Evolutionary conservation across 2,113 vertebrate genomes (phyloP).

Genomic region (Solenodon paradoxus): DNA sequence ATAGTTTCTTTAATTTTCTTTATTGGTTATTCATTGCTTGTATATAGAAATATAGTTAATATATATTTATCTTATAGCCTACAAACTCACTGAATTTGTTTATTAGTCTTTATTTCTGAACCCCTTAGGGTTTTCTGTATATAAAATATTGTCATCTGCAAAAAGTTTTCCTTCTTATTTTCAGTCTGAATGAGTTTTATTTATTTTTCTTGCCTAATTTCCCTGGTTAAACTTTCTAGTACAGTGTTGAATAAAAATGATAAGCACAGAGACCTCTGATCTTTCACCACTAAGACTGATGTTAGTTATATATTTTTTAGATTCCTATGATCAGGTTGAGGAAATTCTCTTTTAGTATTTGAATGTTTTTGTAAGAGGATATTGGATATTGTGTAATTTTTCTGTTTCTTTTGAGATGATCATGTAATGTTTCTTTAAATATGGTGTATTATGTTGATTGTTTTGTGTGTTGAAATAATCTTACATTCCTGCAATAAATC

Average conservation of each 20-base stretch:
- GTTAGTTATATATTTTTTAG: too few species aligned
- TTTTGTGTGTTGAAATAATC: neutral
- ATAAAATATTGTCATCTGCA: neutral
- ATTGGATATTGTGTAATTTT: neutral
- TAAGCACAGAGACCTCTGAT: too few species aligned
- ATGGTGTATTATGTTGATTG: neutral
- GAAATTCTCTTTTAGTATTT: neutral
- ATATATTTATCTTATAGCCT: neutral
- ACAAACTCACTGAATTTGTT: neutral
- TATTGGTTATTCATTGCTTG: conserved; percentile 17
- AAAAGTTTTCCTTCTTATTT: conserved; percentile 12
- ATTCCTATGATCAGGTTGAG: neutral
- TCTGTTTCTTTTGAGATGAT: neutral
- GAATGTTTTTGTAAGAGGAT: neutral
- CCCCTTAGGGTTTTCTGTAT: neutral
- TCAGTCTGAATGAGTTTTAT: neutral
- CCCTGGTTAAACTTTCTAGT: neutral
- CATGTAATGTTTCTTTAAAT: neutral
- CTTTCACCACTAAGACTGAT: too few species aligned
- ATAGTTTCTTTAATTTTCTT: too few species aligned
- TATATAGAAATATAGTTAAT: neutral
- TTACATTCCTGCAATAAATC: neutral
- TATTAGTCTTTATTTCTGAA: conserved; percentile 21
- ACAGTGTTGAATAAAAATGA: too few species aligned
- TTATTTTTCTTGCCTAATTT: neutral